Base-by-base conservation (phyloP, 2,113 vertebrate genomes). In the Sprattus sprattus region DNA sequence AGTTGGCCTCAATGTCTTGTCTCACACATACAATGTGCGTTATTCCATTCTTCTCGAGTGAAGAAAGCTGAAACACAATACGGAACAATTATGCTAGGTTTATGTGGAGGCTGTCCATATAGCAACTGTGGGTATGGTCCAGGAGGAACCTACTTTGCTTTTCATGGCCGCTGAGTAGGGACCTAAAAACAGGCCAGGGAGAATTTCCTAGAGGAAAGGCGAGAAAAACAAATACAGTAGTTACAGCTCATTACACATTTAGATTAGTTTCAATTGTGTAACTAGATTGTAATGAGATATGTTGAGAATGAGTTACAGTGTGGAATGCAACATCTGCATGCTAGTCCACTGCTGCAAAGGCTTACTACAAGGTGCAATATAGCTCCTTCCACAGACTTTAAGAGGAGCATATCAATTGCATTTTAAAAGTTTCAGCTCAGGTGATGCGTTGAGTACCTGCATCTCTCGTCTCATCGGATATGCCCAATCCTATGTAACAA, bases 1-100 rank as follows among this genome's bases (percentile, higher is more conserved):
- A 99, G 93, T 99, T 99, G 93, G 98, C 98, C 95, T 99, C 98
- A 75, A 99, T 99, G 92, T 98, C 98, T 96, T 99, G 98, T 86
- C 98, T 93, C 93, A 99, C 98, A 93, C 98, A 99, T 91, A 99
- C 96, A 28, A 99, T 93, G 93, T 99, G 98, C 75, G 98, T 99
- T 94, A 99, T 96, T 86, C 97, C 97, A 91, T 97, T 96, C 94
- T 96, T 97, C 94, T 99, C 97, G 89, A 99, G 96, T 88, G 95
- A 94, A 93, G 97, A 95, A 91, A 99, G 96, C 98, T 99, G 91
- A 91, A 93, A 88, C 39, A 9, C 54, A 10, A 86, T 10, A 54
- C n/a, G 13, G 84, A 10, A 84, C 45, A 46, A 54, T 20, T 44
- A 82, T 60, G 81, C 44, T 39, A 45, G 49, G 7, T 75, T 4